Evolutionary conservation across 2,113 vertebrate species (phyloP).

Genomic region (Paradisaea rubra): DNA sequence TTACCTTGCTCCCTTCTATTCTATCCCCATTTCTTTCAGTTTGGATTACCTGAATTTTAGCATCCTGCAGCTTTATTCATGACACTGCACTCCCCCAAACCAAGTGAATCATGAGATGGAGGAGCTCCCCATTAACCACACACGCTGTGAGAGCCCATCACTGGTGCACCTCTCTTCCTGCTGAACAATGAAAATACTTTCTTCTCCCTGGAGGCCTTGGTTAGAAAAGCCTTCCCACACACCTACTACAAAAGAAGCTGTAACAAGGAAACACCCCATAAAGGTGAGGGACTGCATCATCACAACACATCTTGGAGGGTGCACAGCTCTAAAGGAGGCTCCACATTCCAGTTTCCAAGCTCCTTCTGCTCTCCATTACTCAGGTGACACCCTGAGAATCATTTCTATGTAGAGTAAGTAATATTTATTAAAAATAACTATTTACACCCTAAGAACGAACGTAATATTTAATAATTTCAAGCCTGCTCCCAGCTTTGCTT

Average conservation of each 20-base stretch:
- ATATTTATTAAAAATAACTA: not conserved
- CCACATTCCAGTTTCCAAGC: not conserved
- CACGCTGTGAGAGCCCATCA: not conserved
- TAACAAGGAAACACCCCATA: not conserved
- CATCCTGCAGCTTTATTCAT: not conserved
- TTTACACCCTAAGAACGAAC: not conserved
- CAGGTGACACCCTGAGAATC: not conserved
- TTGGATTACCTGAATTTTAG: not conserved
- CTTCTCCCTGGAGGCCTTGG: not conserved
- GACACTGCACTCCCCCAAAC: not conserved
- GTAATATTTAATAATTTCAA: not conserved
- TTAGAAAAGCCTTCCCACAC: not conserved
- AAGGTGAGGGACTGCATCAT: not conserved
- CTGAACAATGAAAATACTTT: not conserved
- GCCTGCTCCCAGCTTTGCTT: not conserved
- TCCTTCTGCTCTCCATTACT: not conserved
- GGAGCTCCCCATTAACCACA: not conserved
- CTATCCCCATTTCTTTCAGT: not conserved
- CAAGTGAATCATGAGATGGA: not conserved
- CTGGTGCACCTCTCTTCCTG: not conserved
- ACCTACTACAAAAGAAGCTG: not conserved
- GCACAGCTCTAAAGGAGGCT: not conserved
- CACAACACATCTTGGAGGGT: not conserved
- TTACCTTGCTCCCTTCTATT: not conserved
- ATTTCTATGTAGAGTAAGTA: not conserved